phyloP scores from a whole-genome alignment of 2,113 vertebrate species.

The Geococcyx californianus region DNA sequence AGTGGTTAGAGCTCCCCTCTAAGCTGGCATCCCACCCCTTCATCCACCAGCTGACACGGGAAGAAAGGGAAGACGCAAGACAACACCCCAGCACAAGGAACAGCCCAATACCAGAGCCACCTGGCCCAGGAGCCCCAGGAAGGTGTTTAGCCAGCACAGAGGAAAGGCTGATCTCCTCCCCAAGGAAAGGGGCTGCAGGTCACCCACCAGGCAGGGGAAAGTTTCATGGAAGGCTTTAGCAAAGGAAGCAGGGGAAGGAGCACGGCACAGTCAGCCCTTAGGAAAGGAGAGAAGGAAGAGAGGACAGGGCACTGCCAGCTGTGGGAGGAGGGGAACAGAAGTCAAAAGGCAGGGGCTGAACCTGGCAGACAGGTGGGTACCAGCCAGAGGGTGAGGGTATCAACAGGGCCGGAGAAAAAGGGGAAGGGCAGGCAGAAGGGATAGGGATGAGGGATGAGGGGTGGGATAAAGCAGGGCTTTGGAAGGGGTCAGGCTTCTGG shows the following conservation, averaged over 20 bases:
- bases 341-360: neutral
- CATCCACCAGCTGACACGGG: neutral
- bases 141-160: neutral
- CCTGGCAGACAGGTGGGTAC: neutral
- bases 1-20: neutral
- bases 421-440: neutral
- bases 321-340: neutral
- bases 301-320: neutral
- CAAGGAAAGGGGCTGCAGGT: neutral
- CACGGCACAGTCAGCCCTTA: neutral
- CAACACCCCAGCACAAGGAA: neutral
- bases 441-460: neutral
- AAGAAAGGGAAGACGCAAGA: neutral
- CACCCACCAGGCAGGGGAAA: neutral
- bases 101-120: neutral
- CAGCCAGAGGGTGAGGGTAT: neutral
- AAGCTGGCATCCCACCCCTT: neutral
- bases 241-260: neutral
- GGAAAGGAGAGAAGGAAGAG: neutral
- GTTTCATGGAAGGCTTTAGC: neutral
- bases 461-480: neutral
- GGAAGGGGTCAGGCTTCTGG: neutral
- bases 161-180: neutral
- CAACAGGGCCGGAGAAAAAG: neutral
- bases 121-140: neutral